Percentiles rank a stretch among this genome's conserved stretches.
Conservation (phyloP, 2,888 invertebrate species). For the Orthosia incerta region DNA sequence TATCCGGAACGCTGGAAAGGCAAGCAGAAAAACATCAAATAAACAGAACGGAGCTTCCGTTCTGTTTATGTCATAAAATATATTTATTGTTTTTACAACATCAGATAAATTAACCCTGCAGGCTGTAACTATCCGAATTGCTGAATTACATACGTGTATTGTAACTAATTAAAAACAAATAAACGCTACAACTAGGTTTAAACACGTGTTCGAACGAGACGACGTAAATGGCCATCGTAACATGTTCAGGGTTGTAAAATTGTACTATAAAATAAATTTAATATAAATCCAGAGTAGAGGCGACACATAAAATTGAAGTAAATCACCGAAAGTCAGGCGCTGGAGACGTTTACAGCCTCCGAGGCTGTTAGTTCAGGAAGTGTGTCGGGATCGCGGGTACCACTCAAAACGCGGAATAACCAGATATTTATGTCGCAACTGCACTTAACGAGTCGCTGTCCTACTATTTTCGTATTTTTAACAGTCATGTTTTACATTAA, state of each 20-base stretch:
- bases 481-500: conserved; percentile 1
- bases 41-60: conserved; percentile 1
- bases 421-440: conserved; percentile 79
- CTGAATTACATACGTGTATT: background rate
- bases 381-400: conserved; percentile 76
- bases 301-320: conserved; percentile 90
- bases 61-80: conserved; percentile 9
- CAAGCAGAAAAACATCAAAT: conserved; percentile 27
- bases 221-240: conserved; percentile 80
- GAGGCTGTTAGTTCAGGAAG: conserved; percentile 87
- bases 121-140: background rate
- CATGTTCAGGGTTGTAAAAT: conserved; percentile 87
- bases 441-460: conserved; percentile 69
- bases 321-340: conserved; percentile 89
- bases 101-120: background rate
- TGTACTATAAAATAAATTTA: conserved; percentile 88
- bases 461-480: conserved; percentile 37
- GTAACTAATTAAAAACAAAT: conserved; percentile 59
- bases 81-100: conserved; percentile 7
- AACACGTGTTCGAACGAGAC: conserved; percentile 73
- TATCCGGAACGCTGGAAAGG: conserved; percentile 14
- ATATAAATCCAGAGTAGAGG: conserved; percentile 87
- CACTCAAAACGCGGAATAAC: conserved; percentile 83
- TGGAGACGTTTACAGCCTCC: conserved; percentile 88
- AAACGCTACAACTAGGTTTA: conserved; percentile 63